Evolutionary conservation across 2,113 vertebrate genomes (phyloP).

Genomic region (Zapornia atra): DNA sequence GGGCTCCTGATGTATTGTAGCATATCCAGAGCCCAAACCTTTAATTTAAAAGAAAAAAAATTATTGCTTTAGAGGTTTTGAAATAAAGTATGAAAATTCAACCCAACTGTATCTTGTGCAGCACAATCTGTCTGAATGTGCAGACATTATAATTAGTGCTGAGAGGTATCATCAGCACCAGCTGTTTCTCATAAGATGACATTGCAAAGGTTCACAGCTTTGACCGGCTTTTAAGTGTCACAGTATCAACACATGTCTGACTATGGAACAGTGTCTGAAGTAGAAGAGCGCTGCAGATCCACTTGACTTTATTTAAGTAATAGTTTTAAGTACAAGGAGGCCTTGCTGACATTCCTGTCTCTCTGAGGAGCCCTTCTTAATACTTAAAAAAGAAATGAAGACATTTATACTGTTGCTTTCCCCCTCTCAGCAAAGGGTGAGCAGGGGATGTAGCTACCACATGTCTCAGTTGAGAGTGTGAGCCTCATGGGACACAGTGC

Average conservation of each 20-base stretch:
- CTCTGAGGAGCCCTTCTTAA: not conserved
- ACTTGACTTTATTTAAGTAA: not conserved
- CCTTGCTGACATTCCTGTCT: not conserved
- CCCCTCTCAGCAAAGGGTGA: not conserved
- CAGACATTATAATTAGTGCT: not conserved
- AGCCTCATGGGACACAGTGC: not conserved
- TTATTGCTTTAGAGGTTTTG: not conserved
- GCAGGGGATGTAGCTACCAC: not conserved
- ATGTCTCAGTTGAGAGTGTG: not conserved
- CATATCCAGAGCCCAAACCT: not conserved
- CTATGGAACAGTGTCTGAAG: not conserved
- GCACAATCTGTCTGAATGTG: not conserved
- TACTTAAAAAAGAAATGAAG: not conserved
- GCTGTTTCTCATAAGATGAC: not conserved
- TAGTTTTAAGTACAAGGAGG: not conserved
- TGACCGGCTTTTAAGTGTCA: not conserved
- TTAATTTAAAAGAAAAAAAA: not conserved
- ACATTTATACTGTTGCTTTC: not conserved
- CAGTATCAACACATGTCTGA: not conserved
- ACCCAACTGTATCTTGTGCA: not conserved
- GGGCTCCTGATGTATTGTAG: not conserved
- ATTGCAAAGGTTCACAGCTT: not conserved
- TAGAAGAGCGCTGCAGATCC: not conserved
- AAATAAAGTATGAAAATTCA: not conserved
- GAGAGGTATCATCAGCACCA: not conserved